A percentile compares a stretch with the other conserved stretches of the same genome.
These are phyloP conservation scores for Microplitis mediator DNA, from an alignment of 1,140 invertebrate species.

Conservation along the genomic window DNA sequence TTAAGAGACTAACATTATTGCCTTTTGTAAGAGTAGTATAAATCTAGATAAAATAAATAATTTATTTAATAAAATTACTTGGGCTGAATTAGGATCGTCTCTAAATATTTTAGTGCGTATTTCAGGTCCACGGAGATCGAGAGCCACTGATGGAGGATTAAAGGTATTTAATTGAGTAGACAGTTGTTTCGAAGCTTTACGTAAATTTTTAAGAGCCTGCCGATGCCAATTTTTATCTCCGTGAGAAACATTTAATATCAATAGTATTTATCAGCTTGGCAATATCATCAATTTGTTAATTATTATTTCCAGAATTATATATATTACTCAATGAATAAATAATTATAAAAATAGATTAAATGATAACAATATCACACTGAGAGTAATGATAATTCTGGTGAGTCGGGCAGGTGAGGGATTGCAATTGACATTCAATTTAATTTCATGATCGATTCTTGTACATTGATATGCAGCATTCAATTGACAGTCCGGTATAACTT, in stretches of 20 bases:
- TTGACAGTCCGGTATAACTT: conserved; percentile 24
- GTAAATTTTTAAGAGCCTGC: conserved; percentile 29
- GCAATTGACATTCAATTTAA: conserved; percentile 35
- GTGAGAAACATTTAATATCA: conserved; percentile 40
- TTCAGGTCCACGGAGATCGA: conserved; percentile 58
- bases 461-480: conserved; percentile 30
- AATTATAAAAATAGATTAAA: background rate
- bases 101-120: conserved; percentile 57
- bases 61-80: conserved; percentile 17
- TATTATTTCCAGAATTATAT: conserved; percentile 9
- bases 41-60: conserved; percentile 49
- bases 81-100: conserved; percentile 12
- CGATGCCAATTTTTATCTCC: conserved; percentile 33
- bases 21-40: conserved; percentile 55
- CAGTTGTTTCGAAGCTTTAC: conserved; percentile 24
- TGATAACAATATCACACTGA: conserved; percentile 18
- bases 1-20: conserved; percentile 41
- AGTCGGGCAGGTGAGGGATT: conserved; percentile 28
- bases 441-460: conserved; percentile 32
- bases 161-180: background rate
- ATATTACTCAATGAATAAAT: background rate
- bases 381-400: conserved; percentile 36
- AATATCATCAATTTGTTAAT: conserved; percentile 30
- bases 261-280: conserved; percentile 33
- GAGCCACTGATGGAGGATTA: conserved; percentile 52